Conservation (phyloP, 2,888 invertebrate species). For the Embidobia sp. region DNA sequence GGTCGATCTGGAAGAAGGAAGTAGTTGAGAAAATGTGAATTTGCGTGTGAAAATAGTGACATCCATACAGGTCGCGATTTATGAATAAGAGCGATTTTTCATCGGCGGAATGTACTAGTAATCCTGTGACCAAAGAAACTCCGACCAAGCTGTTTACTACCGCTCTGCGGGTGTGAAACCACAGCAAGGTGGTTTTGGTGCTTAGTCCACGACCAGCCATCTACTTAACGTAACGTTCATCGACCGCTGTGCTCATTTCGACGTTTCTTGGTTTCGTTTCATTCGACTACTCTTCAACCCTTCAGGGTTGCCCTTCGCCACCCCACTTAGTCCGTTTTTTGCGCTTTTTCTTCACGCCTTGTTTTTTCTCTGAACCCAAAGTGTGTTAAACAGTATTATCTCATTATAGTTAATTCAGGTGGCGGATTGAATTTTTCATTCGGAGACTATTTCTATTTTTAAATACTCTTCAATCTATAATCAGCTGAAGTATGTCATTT, state of each 20-base stretch:
- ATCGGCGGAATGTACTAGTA: conserved; percentile 68
- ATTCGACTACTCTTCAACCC: conserved; percentile 59
- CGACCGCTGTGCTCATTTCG: conserved; percentile 76
- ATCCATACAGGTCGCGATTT: conserved; percentile 19
- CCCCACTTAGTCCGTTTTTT: conserved; percentile 55
- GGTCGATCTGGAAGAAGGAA: too few species aligned
- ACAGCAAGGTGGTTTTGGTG: conserved; percentile 80
- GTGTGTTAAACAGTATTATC: conserved; percentile 9
- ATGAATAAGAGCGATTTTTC: conserved; percentile 56
- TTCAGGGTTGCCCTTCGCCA: conserved; percentile 61
- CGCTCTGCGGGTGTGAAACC: conserved; percentile 81
- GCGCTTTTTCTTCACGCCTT: conserved; percentile 29
- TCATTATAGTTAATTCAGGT: too few species aligned
- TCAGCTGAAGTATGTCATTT: too few species aligned
- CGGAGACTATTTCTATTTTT: too few species aligned
- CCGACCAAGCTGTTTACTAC: conserved; percentile 66
- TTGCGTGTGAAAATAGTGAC: too few species aligned
- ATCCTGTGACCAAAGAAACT: conserved; percentile 69
- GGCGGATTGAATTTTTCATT: too few species aligned
- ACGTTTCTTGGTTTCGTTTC: conserved; percentile 76
- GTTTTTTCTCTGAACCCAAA: conserved; percentile 5
- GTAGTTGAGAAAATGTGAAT: too few species aligned
- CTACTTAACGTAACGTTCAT: conserved; percentile 78
- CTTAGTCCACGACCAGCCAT: conserved; percentile 78
- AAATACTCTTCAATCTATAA: too few species aligned